Evolutionary conservation across 2,797 vertebrate genomes (phyloP), one percentile per base, ranked within the genome.

Genomic region (Nyctalus aviator): DNA sequence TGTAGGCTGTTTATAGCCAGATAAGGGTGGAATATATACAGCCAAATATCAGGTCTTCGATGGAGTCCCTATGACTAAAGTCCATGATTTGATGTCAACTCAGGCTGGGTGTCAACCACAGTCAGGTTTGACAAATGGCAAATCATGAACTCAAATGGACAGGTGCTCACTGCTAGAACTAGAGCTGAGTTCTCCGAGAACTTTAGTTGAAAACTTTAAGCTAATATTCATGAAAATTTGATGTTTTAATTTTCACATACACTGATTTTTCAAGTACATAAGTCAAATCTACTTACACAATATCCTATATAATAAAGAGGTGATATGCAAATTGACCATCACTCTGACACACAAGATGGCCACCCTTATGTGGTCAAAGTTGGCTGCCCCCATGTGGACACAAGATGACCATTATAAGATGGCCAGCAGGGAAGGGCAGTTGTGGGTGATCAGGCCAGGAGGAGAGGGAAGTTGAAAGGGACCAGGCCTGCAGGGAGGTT

Each of bases 241-340:
- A 66, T 13, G 57, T 96, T 90, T 85, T 32, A 85, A 95, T 92
- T 76, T 93, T 25, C 13, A 41, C 11, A 72, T 11, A 68, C n/a
- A 92, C 35, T 71, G 72, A 72, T 88, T 95, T 97, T 90, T 95
- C 53, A 96, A 95, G 32, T 69, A 44, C 3, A 35, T 11, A 25
- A 90, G 73, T 88, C 37, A 92, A 81, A 81, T 94, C 32, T 14
- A 64, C n/a, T 88, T 90, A 17, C n/a, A 75, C 91, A 76, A 30
- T 75, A 6, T 55, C 53, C 21, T 55, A 23, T 55, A 23, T 55
- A 23, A 55, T 9, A 55, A 55, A 55, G 21, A 55, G 20, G 21
- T 55, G 21, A 55, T 55, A 55, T 23, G 53, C 53, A 55, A 55
- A 55, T 55, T 55, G 21, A 23, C 53, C 8, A 55, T 55, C 53